Conservation (phyloP, 1,140 invertebrate genomes). For the Nephila pilipes region DNA sequence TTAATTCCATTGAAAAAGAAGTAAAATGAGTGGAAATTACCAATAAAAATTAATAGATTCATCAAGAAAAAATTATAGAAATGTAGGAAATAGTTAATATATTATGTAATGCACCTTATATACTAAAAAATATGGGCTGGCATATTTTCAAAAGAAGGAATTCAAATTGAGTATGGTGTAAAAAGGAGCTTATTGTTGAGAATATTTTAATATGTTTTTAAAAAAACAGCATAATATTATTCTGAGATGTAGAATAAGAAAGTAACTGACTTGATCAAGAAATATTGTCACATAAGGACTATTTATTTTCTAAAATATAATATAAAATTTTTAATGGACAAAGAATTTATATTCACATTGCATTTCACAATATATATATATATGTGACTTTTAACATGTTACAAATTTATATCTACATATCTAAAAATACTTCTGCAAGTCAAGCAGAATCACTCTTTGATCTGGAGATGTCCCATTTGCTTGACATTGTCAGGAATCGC, state of each 20-base stretch:
- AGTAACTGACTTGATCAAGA: neutral
- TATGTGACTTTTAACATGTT: neutral
- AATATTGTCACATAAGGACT: conserved; percentile 8
- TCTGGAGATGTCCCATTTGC: neutral
- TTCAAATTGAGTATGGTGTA: no score
- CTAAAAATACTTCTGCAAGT: conserved; percentile 52
- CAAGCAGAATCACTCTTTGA: neutral
- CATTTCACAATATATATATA: neutral
- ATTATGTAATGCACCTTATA: no score
- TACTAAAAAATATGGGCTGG: no score
- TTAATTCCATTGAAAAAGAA: no score
- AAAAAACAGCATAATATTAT: neutral
- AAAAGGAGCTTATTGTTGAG: no score
- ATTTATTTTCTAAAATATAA: conserved; percentile 71
- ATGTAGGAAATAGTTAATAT: no score
- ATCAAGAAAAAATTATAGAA: no score
- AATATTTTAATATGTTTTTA: no score
- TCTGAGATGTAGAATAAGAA: no score
- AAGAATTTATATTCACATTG: conserved; percentile 21
- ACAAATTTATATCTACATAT: conserved; percentile 46
- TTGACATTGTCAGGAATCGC: conserved; percentile 6
- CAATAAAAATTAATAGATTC: no score
- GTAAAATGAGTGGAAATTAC: no score
- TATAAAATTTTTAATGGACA: conserved; percentile 49
- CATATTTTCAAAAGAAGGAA: no score